Evolutionary conservation across 1,140 invertebrate species (phyloP), one percentile per base, ranked within the genome.

Genomic region (Pseudomyrmex flavicornis): DNA sequence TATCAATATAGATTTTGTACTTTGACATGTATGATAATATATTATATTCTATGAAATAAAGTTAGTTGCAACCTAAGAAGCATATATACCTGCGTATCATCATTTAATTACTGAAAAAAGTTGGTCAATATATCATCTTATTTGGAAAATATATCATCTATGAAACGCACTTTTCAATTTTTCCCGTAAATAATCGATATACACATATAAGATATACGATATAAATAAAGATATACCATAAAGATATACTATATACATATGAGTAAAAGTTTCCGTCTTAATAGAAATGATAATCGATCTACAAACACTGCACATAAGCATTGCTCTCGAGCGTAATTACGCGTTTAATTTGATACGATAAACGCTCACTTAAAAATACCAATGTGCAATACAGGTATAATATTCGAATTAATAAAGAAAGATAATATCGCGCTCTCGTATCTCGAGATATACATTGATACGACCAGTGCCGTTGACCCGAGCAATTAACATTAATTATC

Each of bases 401-500:
- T 69, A 52, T 52, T 1, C 26, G 26, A 54, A 54, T 83, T 74
- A 48, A 54, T 74, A 35, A 13, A 50, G 50, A 66, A 61, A 1
- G 26, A 22, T 20, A 26, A 0, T 26, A 13, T n/a, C 46, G n/a
- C 8, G 22, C n/a, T 26, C 44, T 26, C 52, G 17, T 44, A 13
- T 35, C 12, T n/a, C 17, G 7, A 50, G 22, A 48, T 65, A 52
- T 7, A 54, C 54, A 35, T 44, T 20, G 17, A 68, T 26, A 61
- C 17, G 70, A 87, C 35, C 65, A 62, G 22, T 73, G n/a, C 46
- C 35, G 63, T 66, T 63, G 7, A 83, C 46, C 59, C 10, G 66
- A 12, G 52, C 46, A 88, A 89, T 89, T 89, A 89, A 62, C 69
- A 61, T 83, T 88, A 89, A 89, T 89, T 88, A 63, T 79, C 61